Conservation (phyloP, 2,888 invertebrate genomes). For the Rhodophaea formosa region DNA sequence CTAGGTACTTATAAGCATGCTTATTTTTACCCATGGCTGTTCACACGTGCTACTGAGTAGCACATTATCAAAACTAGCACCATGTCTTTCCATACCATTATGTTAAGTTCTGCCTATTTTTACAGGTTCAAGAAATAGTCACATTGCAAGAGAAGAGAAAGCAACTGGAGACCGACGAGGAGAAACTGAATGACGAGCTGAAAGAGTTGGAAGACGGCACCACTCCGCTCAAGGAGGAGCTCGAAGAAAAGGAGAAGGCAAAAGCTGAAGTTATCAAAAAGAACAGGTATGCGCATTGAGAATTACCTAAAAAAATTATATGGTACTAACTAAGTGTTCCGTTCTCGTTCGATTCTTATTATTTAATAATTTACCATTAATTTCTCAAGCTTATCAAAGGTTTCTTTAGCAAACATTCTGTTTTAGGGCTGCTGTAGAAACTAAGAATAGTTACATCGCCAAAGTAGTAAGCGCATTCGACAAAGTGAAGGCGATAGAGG, state of each 20-base stretch:
- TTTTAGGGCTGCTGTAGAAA: slow-evolving; percentile 60
- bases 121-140: slow-evolving; percentile 74
- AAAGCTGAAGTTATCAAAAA: slow-evolving; percentile 61
- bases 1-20: too few relatives aligned
- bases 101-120: neutral
- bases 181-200: slow-evolving; percentile 55
- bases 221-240: slow-evolving; percentile 50
- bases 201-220: slow-evolving; percentile 55
- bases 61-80: too few relatives aligned
- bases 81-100: too few relatives aligned
- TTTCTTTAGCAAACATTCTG: too few relatives aligned
- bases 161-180: slow-evolving; percentile 65
- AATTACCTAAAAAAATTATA: too few relatives aligned
- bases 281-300: slow-evolving; percentile 50
- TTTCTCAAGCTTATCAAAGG: too few relatives aligned
- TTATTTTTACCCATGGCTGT: too few relatives aligned
- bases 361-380: too few relatives aligned
- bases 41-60: too few relatives aligned
- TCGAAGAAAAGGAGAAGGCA: slow-evolving; percentile 56
- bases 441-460: slow-evolving; percentile 63
- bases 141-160: slow-evolving; percentile 74
- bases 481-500: slow-evolving; percentile 77
- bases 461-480: slow-evolving; percentile 65
- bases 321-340: too few relatives aligned
- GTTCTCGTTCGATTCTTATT: too few relatives aligned